These are phyloP conservation scores for Austrofundulus limnaeus DNA, from an alignment of 2,113 vertebrate species.

Conservation along the genomic window DNA sequence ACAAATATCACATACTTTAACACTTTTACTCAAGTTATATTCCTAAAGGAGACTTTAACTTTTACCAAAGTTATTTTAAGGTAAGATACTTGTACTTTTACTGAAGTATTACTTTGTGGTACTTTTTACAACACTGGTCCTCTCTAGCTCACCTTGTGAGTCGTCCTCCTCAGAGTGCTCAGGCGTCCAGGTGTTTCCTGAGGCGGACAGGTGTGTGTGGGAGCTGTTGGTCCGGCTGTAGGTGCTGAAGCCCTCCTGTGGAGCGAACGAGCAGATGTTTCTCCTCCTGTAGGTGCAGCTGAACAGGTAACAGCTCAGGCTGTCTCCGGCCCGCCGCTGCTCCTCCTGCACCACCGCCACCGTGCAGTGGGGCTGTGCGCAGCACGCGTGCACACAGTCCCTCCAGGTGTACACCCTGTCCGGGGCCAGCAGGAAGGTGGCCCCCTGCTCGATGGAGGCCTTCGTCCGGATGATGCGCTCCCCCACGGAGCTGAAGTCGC, in stretches of 20 bases:
- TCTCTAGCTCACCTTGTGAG: conserved; percentile 59
- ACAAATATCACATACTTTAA: too few species aligned
- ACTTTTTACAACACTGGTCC: too few species aligned
- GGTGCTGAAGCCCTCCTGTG: conserved; percentile 85
- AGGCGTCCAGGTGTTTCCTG: conserved; percentile 18
- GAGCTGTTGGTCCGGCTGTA: conserved; percentile 78
- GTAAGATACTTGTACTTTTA: too few species aligned
- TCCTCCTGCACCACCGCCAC: conserved; percentile 86
- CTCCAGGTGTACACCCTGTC: conserved; percentile 79
- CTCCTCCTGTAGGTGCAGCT: conserved; percentile 84
- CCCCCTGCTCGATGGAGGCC: conserved; percentile 89
- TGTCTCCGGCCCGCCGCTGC: conserved; percentile 60
- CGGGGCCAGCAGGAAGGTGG: conserved; percentile 86
- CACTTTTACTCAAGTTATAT: too few species aligned
- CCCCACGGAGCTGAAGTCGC: conserved; percentile 64
- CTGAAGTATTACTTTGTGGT: too few species aligned
- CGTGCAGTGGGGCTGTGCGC: conserved; percentile 85
- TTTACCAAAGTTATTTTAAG: too few species aligned
- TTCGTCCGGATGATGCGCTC: conserved; percentile 90
- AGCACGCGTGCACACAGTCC: conserved; percentile 90
- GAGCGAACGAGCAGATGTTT: conserved; percentile 86
- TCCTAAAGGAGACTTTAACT: too few species aligned
- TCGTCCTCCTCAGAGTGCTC: conserved; percentile 26
- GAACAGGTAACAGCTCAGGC: conserved; percentile 87
- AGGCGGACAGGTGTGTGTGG: conserved; percentile 33